Conservation (phyloP, 2,888 invertebrate genomes). For the Frankliniella fusca region DNA sequence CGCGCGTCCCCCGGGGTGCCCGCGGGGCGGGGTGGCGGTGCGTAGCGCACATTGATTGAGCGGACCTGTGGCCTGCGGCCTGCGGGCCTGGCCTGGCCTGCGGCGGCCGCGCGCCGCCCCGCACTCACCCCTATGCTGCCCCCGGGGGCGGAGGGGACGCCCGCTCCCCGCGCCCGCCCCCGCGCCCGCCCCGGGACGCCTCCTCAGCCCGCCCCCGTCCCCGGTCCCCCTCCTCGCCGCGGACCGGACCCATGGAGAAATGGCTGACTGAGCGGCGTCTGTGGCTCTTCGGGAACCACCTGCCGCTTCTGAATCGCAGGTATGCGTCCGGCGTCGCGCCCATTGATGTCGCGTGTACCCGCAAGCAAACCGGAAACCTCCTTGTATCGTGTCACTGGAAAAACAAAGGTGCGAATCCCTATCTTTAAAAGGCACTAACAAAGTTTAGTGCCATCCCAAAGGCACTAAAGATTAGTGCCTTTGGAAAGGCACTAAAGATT, state of each 20-base stretch:
- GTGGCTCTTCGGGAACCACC: constrained; percentile 86
- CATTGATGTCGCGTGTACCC: too few relatives aligned
- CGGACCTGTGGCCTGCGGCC: background rate
- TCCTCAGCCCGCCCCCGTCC: background rate
- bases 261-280: constrained; percentile 87
- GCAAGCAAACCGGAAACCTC: too few relatives aligned
- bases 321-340: too few relatives aligned
- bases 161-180: background rate
- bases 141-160: background rate
- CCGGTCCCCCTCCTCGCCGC: background rate
- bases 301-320: constrained; percentile 80
- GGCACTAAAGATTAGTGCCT: too few relatives aligned
- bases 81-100: background rate
- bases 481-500: too few relatives aligned
- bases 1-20: background rate
- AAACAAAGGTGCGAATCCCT: too few relatives aligned
- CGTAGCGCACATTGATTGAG: background rate
- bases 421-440: too few relatives aligned
- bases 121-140: background rate
- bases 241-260: constrained; percentile 68
- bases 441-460: too few relatives aligned
- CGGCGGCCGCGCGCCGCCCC: background rate
- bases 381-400: too few relatives aligned
- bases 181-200: background rate
- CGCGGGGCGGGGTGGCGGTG: background rate